Conservation (phyloP, 2,113 vertebrate genomes). For the Typhlomys cinereus region DNA sequence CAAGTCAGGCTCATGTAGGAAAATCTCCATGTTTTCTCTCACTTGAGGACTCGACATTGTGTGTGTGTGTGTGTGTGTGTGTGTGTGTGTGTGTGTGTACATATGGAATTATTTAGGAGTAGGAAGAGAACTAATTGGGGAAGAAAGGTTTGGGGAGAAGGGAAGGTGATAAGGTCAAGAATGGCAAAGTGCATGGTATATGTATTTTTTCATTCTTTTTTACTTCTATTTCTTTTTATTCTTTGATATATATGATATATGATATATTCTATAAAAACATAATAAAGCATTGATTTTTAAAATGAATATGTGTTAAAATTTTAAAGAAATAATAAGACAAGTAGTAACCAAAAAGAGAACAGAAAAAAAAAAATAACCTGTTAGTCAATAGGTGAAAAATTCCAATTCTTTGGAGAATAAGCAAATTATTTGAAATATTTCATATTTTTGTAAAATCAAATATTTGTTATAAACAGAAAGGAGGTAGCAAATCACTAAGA, state of each 20-base stretch:
- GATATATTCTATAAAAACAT: neutral
- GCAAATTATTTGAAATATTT: neutral
- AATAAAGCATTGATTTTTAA: neutral
- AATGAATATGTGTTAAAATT: neutral
- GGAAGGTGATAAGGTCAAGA: neutral
- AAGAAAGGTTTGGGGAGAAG: neutral
- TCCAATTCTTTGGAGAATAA: neutral
- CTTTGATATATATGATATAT: too few relatives aligned
- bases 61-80: too few relatives aligned
- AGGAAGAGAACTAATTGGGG: neutral
- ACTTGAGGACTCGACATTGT: too few relatives aligned
- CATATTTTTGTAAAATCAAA: slow-evolving; percentile 1
- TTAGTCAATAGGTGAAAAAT: neutral
- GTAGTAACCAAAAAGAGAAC: neutral
- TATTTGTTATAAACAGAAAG: neutral
- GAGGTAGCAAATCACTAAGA: neutral
- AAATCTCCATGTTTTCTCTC: neutral
- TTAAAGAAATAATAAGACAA: neutral
- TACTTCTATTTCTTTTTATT: too few relatives aligned
- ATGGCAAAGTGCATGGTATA: neutral
- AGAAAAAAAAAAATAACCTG: neutral
- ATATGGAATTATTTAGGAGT: too few relatives aligned
- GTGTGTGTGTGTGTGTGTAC: too few relatives aligned
- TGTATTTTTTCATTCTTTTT: too few relatives aligned
- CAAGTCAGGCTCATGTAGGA: fast-evolving